A percentile compares a stretch with the other conserved stretches of the same genome.
Conservation (phyloP, 1,140 invertebrate species). For the Neuroterus valhalla region DNA sequence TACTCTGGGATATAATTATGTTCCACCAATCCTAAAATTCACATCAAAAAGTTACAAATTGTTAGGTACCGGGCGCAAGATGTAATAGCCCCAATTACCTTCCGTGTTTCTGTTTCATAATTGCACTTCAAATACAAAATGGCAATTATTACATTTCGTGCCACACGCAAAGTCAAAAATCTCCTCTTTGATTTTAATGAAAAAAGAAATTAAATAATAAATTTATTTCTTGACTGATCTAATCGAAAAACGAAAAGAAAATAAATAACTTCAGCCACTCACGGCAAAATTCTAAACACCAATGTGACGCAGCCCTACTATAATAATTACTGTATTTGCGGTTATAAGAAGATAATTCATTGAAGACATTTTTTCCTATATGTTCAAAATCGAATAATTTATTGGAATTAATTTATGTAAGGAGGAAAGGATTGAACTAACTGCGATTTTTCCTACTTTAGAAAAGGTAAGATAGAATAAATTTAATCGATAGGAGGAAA, state of each 20-base stretch:
- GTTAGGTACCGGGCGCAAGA: background rate
- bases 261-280: background rate
- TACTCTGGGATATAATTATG: background rate
- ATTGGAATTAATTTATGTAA: no score
- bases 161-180: slow-evolving; percentile 18
- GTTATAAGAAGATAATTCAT: no score
- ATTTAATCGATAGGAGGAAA: no score
- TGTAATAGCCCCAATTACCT: slow-evolving; percentile 19
- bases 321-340: no score
- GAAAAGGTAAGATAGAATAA: no score
- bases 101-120: slow-evolving; percentile 18
- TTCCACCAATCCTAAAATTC: background rate
- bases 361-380: no score
- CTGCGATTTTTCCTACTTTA: no score
- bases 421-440: no score
- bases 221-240: background rate
- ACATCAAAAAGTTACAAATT: background rate
- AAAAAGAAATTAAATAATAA: slow-evolving; percentile 3
- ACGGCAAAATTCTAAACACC: background rate
- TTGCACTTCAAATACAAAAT: slow-evolving; percentile 18
- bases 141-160: slow-evolving; percentile 10
- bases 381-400: no score
- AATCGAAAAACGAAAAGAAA: background rate
- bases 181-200: slow-evolving; percentile 7
- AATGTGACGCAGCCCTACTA: no score